Evolutionary conservation across 1,140 invertebrate genomes (phyloP).

Genomic region (Aphaenogaster rudis): DNA sequence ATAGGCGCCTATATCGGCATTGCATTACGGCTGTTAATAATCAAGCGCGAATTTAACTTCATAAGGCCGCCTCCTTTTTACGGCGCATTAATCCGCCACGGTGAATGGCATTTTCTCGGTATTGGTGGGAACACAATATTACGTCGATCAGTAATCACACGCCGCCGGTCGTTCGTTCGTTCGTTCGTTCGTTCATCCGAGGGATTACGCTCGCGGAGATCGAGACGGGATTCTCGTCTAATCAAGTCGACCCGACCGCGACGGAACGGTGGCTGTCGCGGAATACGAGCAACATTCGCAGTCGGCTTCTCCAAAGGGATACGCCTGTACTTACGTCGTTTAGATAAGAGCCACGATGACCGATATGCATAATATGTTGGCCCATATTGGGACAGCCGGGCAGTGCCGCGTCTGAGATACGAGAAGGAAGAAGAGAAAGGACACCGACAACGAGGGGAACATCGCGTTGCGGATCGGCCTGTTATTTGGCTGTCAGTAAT

Average conservation of each 20-base stretch:
- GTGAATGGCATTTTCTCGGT: constrained; percentile 46
- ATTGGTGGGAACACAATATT: constrained; percentile 20
- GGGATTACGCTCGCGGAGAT: constrained; percentile 9
- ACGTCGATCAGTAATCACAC: constrained; percentile 27
- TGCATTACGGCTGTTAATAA: constrained; percentile 59
- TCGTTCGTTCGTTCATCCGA: constrained; percentile 10
- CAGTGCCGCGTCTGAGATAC: constrained; percentile 49
- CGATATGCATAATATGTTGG: constrained; percentile 82
- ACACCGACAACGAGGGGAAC: constrained; percentile 75
- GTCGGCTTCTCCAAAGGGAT: constrained; percentile 81
- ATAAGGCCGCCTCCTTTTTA: constrained; percentile 25
- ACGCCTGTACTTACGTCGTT: constrained; percentile 79
- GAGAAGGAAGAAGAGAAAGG: constrained; percentile 72
- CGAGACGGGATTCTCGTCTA: constrained; percentile 59
- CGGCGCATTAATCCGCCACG: constrained; percentile 9
- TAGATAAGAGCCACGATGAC: constrained; percentile 81
- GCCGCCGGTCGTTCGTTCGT: neutral
- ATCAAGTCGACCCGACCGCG: constrained; percentile 71
- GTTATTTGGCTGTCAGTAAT: constrained; percentile 84
- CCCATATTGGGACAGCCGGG: constrained; percentile 81
- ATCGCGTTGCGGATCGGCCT: constrained; percentile 76
- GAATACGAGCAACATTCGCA: constrained; percentile 76
- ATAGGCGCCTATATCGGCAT: constrained; percentile 49
- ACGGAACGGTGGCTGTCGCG: constrained; percentile 64
- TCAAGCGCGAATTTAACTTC: constrained; percentile 60